Evolutionary conservation across 2,797 vertebrate genomes (phyloP).

Genomic region (Pelodytes ibericus): DNA sequence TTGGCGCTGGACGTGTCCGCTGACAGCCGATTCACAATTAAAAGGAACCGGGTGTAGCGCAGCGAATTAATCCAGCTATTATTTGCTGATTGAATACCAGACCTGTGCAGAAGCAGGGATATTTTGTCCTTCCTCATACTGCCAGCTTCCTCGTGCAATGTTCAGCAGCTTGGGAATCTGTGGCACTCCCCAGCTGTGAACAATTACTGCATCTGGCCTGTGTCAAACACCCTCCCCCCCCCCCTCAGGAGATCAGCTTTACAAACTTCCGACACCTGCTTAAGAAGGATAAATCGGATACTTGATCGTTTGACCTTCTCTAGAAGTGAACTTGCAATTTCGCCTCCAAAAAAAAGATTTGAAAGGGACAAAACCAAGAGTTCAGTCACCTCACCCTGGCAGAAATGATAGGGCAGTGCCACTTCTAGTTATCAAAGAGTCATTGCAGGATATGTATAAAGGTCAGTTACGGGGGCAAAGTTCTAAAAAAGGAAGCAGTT

Average conservation of each 20-base stretch:
- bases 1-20: slow-evolving; percentile 57
- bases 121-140: slow-evolving; percentile 57
- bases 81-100: slow-evolving; percentile 61
- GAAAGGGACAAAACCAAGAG: background rate
- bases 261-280: slow-evolving; percentile 58
- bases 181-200: slow-evolving; percentile 58
- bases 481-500: no score
- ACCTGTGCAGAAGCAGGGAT: slow-evolving; percentile 12
- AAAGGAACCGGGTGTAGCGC: slow-evolving; percentile 51
- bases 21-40: slow-evolving; percentile 64
- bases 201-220: slow-evolving; percentile 66
- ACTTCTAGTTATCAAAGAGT: no score
- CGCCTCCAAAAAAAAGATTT: background rate
- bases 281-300: slow-evolving; percentile 49
- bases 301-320: slow-evolving; percentile 44
- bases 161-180: slow-evolving; percentile 29
- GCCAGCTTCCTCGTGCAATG: slow-evolving; percentile 54
- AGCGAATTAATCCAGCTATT: slow-evolving; percentile 64
- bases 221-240: slow-evolving; percentile 16
- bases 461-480: no score
- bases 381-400: slow-evolving; percentile 4
- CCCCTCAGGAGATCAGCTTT: slow-evolving; percentile 48
- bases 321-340: slow-evolving; percentile 33
- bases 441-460: no score
- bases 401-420: background rate